A percentile compares a stretch with the other conserved stretches of the same genome.
These are phyloP conservation scores for Coptodon bakossiorum DNA, from an alignment of 2,113 vertebrate genomes.

Conservation along the genomic window DNA sequence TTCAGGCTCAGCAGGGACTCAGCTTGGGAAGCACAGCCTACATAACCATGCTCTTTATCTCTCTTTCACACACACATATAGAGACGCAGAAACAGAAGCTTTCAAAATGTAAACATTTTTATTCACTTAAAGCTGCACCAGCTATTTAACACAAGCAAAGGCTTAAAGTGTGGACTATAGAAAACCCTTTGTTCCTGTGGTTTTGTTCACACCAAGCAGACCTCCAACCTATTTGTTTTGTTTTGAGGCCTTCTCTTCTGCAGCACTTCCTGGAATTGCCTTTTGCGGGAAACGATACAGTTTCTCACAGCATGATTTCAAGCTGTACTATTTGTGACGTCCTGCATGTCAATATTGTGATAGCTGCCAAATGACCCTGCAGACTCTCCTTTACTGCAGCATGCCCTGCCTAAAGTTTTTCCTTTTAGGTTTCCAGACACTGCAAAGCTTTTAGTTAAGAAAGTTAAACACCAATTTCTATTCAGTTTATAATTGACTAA, in stretches of 20 bases:
- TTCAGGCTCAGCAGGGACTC: slow-evolving; percentile 62
- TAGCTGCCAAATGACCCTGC: not conserved
- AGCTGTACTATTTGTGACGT: not conserved
- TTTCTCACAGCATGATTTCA: slow-evolving; percentile 8
- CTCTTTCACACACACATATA: not conserved
- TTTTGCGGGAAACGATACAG: not conserved
- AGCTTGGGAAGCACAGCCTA: slow-evolving; percentile 42
- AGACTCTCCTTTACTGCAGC: not conserved
- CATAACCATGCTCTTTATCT: not conserved
- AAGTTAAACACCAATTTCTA: not conserved
- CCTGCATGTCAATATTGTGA: slow-evolving; percentile 5
- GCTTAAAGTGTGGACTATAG: no score
- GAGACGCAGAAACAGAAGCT: not conserved
- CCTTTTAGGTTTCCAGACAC: not conserved
- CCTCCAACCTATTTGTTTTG: not conserved
- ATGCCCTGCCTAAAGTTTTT: not conserved
- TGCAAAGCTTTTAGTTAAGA: not conserved
- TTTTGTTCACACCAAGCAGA: not conserved
- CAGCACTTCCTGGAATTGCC: slow-evolving; percentile 17
- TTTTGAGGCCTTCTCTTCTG: not conserved
- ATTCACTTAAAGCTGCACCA: not conserved
- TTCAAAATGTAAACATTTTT: not conserved
- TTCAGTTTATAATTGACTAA: not conserved
- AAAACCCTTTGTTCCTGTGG: not conserved
- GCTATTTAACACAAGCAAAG: not conserved